Evolutionary conservation across 2,113 vertebrate species (phyloP), one percentile per base, ranked within the genome.

Genomic region (Scomber japonicus): DNA sequence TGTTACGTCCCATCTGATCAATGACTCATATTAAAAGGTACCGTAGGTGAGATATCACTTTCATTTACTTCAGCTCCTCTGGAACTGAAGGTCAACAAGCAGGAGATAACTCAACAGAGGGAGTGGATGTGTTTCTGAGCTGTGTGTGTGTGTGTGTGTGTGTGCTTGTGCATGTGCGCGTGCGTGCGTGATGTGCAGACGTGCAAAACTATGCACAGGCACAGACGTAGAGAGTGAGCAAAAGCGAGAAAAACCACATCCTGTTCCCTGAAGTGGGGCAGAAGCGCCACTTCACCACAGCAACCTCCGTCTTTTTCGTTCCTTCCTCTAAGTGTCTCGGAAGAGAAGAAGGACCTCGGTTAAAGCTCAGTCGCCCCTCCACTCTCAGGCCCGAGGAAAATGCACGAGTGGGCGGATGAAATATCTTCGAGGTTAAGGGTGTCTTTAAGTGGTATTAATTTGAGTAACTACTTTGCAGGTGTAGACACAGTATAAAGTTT

Each of bases 191-290:
- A 21, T 35, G 15, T 76, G 53, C 65, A 77, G 71, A 80, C 59
- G 11, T 78, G 56, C 49, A 77, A 27, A 63, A 61, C 40, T 31
- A 17, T 75, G 68, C 62, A 67, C 40, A 78, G 70, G 30, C 40
- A 12, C 45, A 63, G 31, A 74, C 24, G 24, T 27, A 27, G 24
- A 27, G 24, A 3, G 3, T 3, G 60, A 78, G 77, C 44, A 6
- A 51, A 2, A 83, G 71, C 64, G 49, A 86, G 82, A 87, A 88
- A 88, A 90, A 55, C 93, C 94, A 85, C 94, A 92, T 95, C 95
- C 95, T 94, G 90, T 94, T 91, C 89, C 46, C 55, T 77, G 82
- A 90, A 91, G 81, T 65, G 66, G 27, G 3, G 81, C 80, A 75
- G 70, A 90, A 44, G 63, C 56, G 2, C 45, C 69, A 21, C 74